phyloP scores from a whole-genome alignment of 2,888 invertebrate species.

The Parochlus steinenii region DNA sequence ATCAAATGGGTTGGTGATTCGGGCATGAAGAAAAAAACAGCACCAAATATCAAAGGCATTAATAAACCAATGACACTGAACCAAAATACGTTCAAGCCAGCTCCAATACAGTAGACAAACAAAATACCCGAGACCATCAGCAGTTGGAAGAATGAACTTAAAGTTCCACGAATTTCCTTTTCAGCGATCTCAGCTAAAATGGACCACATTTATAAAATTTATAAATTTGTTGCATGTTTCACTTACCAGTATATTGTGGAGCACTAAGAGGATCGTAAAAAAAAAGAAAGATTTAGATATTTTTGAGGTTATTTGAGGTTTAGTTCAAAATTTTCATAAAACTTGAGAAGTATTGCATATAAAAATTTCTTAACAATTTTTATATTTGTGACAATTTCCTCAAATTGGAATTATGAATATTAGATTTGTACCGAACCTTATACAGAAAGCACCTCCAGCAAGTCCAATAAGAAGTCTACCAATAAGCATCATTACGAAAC shows the following conservation, averaged over 20 bases:
- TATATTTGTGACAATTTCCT: no score
- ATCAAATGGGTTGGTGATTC: constrained; percentile 66
- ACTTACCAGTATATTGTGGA: constrained; percentile 68
- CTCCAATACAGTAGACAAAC: constrained; percentile 50
- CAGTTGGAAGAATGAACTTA: constrained; percentile 78
- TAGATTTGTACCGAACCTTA: no score
- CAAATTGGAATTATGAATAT: no score
- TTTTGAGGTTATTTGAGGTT: no score
- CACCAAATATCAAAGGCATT: constrained; percentile 46
- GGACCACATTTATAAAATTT: no score
- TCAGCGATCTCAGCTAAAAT: constrained; percentile 73
- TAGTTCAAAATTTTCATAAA: no score
- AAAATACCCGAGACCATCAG: constrained; percentile 73
- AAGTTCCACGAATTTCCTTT: constrained; percentile 60
- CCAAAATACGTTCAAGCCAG: constrained; percentile 21
- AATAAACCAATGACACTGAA: constrained; percentile 24
- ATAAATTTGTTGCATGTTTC: no score
- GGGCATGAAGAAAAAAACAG: constrained; percentile 66
- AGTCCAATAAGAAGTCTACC: constrained; percentile 28
- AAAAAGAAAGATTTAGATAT: no score
- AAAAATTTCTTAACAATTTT: no score
- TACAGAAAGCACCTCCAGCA: constrained; percentile 55
- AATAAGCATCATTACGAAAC: constrained; percentile 27
- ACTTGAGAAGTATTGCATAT: no score
- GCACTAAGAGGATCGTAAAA: no score